Evolutionary conservation across 23 tunicate species (phyloP).

Genomic region (Ascidia mentula): DNA sequence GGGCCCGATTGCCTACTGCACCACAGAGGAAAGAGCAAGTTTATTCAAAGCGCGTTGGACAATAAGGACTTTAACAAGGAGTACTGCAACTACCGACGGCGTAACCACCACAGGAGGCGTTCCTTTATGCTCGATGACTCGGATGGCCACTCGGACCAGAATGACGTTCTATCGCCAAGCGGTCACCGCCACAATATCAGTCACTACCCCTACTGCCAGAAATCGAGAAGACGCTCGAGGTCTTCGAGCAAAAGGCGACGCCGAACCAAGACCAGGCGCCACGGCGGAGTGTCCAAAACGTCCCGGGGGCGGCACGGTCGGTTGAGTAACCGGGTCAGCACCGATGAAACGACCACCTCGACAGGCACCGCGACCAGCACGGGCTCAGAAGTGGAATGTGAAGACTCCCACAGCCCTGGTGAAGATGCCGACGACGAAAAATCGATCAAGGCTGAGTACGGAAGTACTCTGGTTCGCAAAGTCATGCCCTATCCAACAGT

Average conservation of each 20-base stretch:
- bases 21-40: conserved; percentile 42
- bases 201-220: conserved; percentile 57
- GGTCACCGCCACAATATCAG: conserved; percentile 27
- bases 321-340: conserved; percentile 28
- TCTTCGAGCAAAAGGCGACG: conserved; percentile 44
- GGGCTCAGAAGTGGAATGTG: conserved; percentile 35
- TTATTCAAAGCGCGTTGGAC: conserved; percentile 38
- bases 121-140: conserved; percentile 47
- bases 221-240: conserved; percentile 23
- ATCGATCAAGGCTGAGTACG: conserved; percentile 72
- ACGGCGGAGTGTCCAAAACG: conserved; percentile 31
- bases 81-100: conserved; percentile 79
- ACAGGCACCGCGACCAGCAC: conserved; percentile 46
- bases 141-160: conserved; percentile 42
- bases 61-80: conserved; percentile 60
- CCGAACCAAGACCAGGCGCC: conserved; percentile 20
- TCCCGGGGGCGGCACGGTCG: not conserved
- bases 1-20: conserved; percentile 58
- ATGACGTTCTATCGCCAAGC: conserved; percentile 35
- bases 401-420: conserved; percentile 40
- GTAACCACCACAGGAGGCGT: conserved; percentile 59
- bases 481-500: conserved; percentile 16
- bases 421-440: conserved; percentile 97
- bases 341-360: conserved; percentile 58
- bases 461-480: conserved; percentile 50